phyloP scores from a whole-genome alignment of 2,113 vertebrate species.

The Rhizomys pruinosus region DNA sequence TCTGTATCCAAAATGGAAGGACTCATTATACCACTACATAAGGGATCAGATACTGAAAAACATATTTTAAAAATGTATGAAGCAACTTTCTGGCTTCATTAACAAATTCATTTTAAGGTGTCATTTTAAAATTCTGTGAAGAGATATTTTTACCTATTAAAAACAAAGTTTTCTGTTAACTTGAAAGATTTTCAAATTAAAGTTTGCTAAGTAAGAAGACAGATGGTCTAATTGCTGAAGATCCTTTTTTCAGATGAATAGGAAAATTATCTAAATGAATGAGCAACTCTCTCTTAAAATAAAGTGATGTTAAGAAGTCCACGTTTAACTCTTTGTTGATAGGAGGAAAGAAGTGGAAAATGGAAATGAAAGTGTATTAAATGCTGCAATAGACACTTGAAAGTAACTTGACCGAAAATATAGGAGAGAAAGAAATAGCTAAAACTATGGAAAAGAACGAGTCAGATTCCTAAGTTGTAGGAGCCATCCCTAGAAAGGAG shows the following conservation, averaged over 20 bases:
- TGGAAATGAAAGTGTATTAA: background rate
- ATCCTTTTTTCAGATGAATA: conserved; percentile 42
- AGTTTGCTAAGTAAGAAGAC: conserved; percentile 63
- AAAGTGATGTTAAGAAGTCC: background rate
- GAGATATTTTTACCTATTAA: conserved; percentile 53
- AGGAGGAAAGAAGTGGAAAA: background rate
- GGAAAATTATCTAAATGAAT: conserved; percentile 32
- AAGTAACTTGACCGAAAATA: background rate
- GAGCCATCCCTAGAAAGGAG: background rate
- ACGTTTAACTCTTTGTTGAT: conserved; percentile 16
- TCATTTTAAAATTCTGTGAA: conserved; percentile 36
- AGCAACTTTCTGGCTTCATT: background rate
- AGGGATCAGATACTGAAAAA: background rate
- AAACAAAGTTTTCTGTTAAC: conserved; percentile 9
- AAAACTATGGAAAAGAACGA: background rate
- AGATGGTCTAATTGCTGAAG: conserved; percentile 37
- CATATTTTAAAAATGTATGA: background rate
- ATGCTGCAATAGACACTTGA: background rate
- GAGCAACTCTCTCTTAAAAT: conserved; percentile 45
- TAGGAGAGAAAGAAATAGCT: background rate
- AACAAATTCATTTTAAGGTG: conserved; percentile 28
- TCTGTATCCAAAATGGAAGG: background rate
- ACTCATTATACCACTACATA: background rate
- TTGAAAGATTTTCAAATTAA: conserved; percentile 41
- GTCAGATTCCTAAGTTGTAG: background rate